Base-by-base conservation (phyloP, 2,797 vertebrate species). In the Rallus crepitans region DNA sequence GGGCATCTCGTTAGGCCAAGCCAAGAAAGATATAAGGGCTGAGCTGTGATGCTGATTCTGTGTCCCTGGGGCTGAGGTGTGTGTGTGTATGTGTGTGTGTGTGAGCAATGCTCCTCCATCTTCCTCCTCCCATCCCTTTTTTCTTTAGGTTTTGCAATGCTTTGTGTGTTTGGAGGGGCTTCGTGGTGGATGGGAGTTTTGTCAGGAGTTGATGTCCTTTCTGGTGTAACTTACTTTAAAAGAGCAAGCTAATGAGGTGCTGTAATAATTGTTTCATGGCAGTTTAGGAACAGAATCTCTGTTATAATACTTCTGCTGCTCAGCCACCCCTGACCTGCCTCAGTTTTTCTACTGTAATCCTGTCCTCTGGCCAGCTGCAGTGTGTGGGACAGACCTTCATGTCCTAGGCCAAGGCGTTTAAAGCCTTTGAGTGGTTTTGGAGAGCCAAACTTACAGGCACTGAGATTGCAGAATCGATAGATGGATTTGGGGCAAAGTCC, bases 231-330 rank as follows among this genome's bases (percentile, higher is more conserved):
- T 83, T 35, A 11, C 8, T 61, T 88, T 57, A 79, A 13, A 50
- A 52, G 28, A 31, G 33, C 0, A 1, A 37, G 25, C 42, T 84
- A 63, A 73, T 0, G 0, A 76, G n/a, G 17, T 55, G n/a, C 35
- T 64, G 17, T 68, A 70, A 33, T 55, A 81, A 39, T 78, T 55
- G 79, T 33, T 94, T 72, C 70, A 55, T 52, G 81, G 48, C 24
- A 33, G 12, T 53, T 83, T 76, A 47, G 63, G 79, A 82, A 82
- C 50, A 47, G 50, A 30, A 82, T 17, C 31, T 69, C 37, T 71
- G 16, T 39, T 56, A 40, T 37, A 40, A 64, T 4, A 25, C 33
- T 76, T 92, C 60, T 70, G 27, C 42, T 87, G 15, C 18, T 21
- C 16, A 33, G 39, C 42, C 10, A n/a, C 33, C 27, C 4, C 21